Percentiles rank a stretch among this genome's conserved stretches.
Evolutionary conservation across 2,797 vertebrate genomes (phyloP).

Genomic region (Fratercula arctica): DNA sequence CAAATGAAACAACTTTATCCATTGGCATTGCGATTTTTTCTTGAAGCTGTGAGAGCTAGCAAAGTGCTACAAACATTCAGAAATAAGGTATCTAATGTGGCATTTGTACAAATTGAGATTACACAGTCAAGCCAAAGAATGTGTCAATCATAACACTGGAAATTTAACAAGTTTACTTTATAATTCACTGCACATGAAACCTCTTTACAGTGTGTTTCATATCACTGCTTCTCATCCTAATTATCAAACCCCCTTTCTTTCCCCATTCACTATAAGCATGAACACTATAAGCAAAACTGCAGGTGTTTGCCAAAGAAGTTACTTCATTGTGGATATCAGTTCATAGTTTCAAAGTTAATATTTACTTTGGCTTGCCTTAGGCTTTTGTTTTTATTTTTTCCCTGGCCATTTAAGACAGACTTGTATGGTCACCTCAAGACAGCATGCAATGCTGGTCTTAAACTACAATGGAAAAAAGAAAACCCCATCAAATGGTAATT

Average conservation of each 20-base stretch:
- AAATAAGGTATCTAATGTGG: background rate
- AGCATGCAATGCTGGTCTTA: background rate
- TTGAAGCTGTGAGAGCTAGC: background rate
- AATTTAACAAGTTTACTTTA: constrained; percentile 2
- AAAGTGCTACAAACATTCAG: background rate
- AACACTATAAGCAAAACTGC: constrained; percentile 41
- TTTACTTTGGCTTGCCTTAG: constrained; percentile 65
- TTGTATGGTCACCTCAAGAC: constrained; percentile 11
- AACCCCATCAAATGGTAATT: background rate
- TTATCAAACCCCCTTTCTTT: constrained; percentile 32
- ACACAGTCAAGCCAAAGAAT: background rate
- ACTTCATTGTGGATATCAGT: constrained; percentile 63
- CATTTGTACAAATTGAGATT: background rate
- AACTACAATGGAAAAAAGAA: background rate
- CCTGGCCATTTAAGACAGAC: constrained; percentile 9
- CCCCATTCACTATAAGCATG: constrained; percentile 2
- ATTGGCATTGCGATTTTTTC: background rate
- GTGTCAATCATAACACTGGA: constrained; percentile 20
- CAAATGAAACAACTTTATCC: background rate
- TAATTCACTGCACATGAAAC: constrained; percentile 31
- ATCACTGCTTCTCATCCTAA: constrained; percentile 1
- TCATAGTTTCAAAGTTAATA: constrained; percentile 68
- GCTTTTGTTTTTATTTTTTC: constrained; percentile 64
- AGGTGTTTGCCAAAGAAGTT: constrained; percentile 67
- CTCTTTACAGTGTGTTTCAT: constrained; percentile 48